Base-by-base conservation (phyloP, 1,140 invertebrate species). In the Anastrepha ludens region DNA sequence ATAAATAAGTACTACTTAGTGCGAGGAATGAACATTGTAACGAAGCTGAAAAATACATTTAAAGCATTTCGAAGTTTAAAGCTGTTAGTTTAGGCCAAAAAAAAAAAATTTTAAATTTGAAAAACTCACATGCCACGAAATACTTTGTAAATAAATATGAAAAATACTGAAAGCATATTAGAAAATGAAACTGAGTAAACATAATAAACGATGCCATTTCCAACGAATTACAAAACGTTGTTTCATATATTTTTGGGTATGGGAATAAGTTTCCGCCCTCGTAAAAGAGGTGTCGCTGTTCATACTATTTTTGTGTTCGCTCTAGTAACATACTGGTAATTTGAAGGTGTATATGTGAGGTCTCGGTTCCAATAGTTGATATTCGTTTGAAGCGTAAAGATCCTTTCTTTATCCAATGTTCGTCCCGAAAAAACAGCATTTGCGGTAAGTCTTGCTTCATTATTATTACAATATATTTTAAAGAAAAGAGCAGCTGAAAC, bases 161-260 rank as follows among this genome's bases (percentile, higher is more conserved):
- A 81, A 81, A 47, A 81, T 50, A 29, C 29, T 29, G 1, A 81
- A 55, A 20, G 20, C 47, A 81, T 29, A 74, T 58, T 55, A 81
- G 47, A 29, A 55, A 81, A 81, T 55, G 20, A 55, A 81, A 29
- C 29, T 81, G 47, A 81, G n/a, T 81, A 50, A 81, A 81, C 50
- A 9, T 55, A 81, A 81, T 81, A 81, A 81, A 81, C 74, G 74
- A 81, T 81, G 74, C 74, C 74, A 81, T 81, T 81, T 81, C 74
- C 74, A 81, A 81, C 74, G 74, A 81, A 81, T 47, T 81, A 13
- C 17, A 78, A 78, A 78, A 55, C 13, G 1, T 9, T 47, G 3
- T 81, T 67, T 67, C 64, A 41, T 29, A 15, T 55, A 55, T 8
- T 55, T 55, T 29, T 29, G 29, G 29, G 29, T 29, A 29, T 29